These are phyloP conservation scores for Streblospio benedicti DNA, from an alignment of 1,140 invertebrate species.

Conservation along the genomic window DNA sequence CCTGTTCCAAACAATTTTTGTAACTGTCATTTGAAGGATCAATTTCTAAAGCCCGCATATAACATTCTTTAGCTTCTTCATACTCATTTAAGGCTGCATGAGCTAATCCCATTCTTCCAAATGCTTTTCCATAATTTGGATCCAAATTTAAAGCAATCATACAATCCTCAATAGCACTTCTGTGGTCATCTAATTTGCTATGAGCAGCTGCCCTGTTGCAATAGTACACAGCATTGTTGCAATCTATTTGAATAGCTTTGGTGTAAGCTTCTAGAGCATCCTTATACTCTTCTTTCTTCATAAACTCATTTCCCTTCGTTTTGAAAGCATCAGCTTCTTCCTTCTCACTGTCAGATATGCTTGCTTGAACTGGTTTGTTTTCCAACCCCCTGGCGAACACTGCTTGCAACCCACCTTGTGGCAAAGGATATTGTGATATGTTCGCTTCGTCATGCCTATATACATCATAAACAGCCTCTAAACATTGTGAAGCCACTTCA, in stretches of 20 bases:
- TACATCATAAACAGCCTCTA: too few species aligned
- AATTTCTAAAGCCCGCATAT: conserved; percentile 15
- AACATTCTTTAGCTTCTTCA: conserved; percentile 13
- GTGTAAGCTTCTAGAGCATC: conserved; percentile 17
- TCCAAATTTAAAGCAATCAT: conserved; percentile 14
- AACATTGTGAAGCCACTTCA: too few species aligned
- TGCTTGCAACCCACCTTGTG: too few species aligned
- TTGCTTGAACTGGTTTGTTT: too few species aligned
- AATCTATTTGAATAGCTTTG: conserved; percentile 12
- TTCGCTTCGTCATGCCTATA: too few species aligned
- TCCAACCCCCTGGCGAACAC: too few species aligned
- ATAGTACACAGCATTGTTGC: conserved; percentile 17
- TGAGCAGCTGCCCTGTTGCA: conserved; percentile 20
- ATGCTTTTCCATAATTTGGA: conserved; percentile 18
- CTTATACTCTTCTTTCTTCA: conserved; percentile 15
- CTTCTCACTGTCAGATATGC: too few species aligned
- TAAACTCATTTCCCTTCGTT: conserved; percentile 18
- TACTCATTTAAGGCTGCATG: conserved; percentile 14
- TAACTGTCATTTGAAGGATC: conserved; percentile 18
- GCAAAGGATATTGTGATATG: too few species aligned
- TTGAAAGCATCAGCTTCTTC: too few species aligned
- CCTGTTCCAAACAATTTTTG: conserved; percentile 11
- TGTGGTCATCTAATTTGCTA: conserved; percentile 13
- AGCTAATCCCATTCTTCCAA: conserved; percentile 18
- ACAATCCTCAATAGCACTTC: conserved; percentile 13